These are phyloP conservation scores for Phenganax marumi DNA, from an alignment of 92 coral and sea anemone genomes.

Conservation along the genomic window DNA sequence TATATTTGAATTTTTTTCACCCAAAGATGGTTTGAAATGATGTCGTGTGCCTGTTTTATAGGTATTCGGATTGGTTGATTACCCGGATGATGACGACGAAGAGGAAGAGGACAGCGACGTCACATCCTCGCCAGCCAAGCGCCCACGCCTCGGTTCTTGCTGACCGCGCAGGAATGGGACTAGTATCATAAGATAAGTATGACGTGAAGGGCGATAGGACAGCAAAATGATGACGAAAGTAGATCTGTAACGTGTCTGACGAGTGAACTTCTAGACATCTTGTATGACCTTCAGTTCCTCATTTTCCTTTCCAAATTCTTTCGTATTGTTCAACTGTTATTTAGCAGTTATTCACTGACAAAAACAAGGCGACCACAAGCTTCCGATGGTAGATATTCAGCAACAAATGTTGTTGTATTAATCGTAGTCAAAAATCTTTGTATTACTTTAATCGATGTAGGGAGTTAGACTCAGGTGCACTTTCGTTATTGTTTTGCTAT, in stretches of 20 bases:
- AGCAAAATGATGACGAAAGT: not conserved
- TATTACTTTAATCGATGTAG: not conserved
- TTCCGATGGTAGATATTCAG: too few species aligned
- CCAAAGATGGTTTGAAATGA: not conserved
- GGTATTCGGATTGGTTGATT: conserved; percentile 71
- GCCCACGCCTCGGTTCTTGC: conserved; percentile 84
- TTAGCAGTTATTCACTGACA: too few species aligned
- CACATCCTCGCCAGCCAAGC: conserved; percentile 69
- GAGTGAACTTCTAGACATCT: not conserved
- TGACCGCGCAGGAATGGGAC: conserved; percentile 17
- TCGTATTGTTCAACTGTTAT: too few species aligned
- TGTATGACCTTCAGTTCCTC: too few species aligned
- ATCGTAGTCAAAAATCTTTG: not conserved
- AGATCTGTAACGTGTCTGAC: not conserved
- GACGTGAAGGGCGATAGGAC: not conserved
- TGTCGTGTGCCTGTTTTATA: conserved; percentile 26
- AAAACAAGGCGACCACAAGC: too few species aligned
- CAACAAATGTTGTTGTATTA: not conserved
- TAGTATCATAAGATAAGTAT: not conserved
- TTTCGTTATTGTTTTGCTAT: not conserved
- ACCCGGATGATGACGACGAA: conserved; percentile 95
- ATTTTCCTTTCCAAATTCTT: too few species aligned
- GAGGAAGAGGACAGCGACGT: conserved; percentile 64
- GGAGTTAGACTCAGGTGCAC: not conserved
- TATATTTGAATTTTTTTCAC: not conserved